Percentiles rank a stretch among this genome's conserved stretches.
Conservation (phyloP, 2,797 vertebrate genomes). For the Lacerta agilis region DNA sequence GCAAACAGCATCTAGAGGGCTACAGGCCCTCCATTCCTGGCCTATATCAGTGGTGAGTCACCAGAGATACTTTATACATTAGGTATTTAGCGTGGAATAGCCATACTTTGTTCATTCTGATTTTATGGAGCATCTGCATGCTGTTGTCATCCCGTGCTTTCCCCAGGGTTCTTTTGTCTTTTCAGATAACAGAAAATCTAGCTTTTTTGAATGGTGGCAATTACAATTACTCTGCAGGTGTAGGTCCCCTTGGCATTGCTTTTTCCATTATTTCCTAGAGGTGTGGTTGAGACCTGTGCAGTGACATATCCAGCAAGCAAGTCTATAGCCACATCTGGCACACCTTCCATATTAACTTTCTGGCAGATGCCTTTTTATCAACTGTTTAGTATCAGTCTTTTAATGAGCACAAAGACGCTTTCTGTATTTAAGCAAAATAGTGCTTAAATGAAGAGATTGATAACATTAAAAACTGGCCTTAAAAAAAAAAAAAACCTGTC, state of each 20-base stretch:
- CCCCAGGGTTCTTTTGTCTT: neutral
- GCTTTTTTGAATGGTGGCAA: neutral
- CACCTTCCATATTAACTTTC: neutral
- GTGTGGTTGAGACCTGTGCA: neutral
- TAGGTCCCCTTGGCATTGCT: neutral
- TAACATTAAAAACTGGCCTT: too few species aligned
- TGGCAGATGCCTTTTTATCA: neutral
- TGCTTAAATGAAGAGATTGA: neutral
- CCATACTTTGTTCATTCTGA: neutral
- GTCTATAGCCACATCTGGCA: neutral
- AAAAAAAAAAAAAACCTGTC: neutral
- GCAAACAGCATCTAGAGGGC: too few species aligned
- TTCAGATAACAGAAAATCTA: neutral
- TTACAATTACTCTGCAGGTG: neutral
- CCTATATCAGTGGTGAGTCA: too few species aligned
- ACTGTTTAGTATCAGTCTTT: neutral
- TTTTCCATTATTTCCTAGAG: neutral
- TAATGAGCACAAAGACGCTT: neutral
- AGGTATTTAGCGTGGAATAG: neutral
- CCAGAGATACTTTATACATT: too few species aligned
- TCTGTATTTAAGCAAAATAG: neutral
- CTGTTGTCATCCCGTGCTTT: neutral
- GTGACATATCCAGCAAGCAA: neutral
- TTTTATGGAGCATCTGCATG: neutral
- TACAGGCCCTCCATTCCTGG: too few species aligned